A percentile compares a stretch with the other conserved stretches of the same genome.
Evolutionary conservation across 2,113 vertebrate species (phyloP).

Genomic region (Phrynocephalus versicolor): DNA sequence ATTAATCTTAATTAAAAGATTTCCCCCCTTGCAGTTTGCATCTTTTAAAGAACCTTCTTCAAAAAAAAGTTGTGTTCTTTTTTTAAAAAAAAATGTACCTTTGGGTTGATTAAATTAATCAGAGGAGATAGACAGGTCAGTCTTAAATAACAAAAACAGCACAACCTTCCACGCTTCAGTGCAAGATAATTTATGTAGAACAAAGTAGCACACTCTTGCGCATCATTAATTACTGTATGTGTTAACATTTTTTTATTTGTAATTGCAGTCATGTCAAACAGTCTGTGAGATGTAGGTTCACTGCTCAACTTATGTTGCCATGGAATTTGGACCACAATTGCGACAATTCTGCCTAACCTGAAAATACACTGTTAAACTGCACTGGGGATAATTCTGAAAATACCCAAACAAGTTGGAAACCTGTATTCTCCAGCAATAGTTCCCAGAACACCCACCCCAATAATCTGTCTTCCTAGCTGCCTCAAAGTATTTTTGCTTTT

Average conservation of each 20-base stretch:
- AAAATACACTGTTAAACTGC: neutral
- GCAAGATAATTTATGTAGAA: slow-evolving; percentile 26
- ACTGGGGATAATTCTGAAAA: neutral
- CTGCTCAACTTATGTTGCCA: slow-evolving; percentile 32
- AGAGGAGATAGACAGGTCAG: slow-evolving; percentile 23
- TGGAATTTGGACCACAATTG: slow-evolving; percentile 30
- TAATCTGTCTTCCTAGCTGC: too few relatives aligned
- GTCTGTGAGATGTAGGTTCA: slow-evolving; percentile 28
- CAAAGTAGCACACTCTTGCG: neutral
- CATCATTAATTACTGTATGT: slow-evolving; percentile 22
- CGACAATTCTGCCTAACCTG: neutral
- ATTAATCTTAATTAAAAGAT: slow-evolving; percentile 47
- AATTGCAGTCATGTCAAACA: slow-evolving; percentile 16
- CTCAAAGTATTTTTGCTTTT: too few relatives aligned
- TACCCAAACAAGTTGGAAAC: neutral
- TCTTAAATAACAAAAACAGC: neutral
- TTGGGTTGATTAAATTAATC: slow-evolving; percentile 26
- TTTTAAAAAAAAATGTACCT: neutral
- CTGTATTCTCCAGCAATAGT: neutral
- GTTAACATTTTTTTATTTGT: slow-evolving; percentile 12
- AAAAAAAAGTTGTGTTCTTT: neutral
- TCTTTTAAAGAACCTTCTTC: slow-evolving; percentile 3
- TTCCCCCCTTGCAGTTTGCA: neutral
- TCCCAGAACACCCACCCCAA: too few relatives aligned
- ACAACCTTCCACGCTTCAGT: neutral